Evolutionary conservation across 2,888 invertebrate species (phyloP), one percentile per base, ranked within the genome.

Genomic region (Zygothrica quintamaculata): DNA sequence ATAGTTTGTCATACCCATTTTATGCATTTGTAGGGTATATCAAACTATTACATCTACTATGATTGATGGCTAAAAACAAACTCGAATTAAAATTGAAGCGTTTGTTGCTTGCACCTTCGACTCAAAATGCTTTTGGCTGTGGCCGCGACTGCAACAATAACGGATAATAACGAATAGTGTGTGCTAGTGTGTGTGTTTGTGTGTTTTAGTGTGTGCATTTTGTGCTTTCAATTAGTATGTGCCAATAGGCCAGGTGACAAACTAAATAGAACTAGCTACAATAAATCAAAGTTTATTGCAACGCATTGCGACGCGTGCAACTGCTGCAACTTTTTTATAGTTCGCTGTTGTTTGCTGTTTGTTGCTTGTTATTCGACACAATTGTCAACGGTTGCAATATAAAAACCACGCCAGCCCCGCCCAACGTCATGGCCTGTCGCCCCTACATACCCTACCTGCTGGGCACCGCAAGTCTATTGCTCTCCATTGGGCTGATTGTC

Each of bases 401-500:
- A 66, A 48, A 76, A 78, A 73, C 33, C 40, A 40, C 50, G 22
- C 36, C 33, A 12, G 25, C 22, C 42, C 8, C 51, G 46, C 31
- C 52, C 47, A 34, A 29, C 52, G 62, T 60, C 60, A 82, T 89
- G 88, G 66, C 53, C 57, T 84, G 76, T 39, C 81, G 66, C 57
- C 74, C 74, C 11, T 29, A 60, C 46, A 33, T 53, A 33, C 76
- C 74, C 60, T 57, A 72, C 40, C 68, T 61, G 12, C 18, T 79
- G 9, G 65, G 72, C 50, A 66, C 74, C 58, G 60, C 60, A 12
- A 70, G 65, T 15, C 43, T 84, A n/a, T 6, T 64, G 33, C 56
- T 80, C 55, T 78, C 88, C 56, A 62, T 71, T 52, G 85, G 68
- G 47, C 73, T 89, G 18, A 87, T 89, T 72, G 74, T 76, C 43